These are phyloP conservation scores for Hedya salicella DNA, from an alignment of 2,888 invertebrate species.

Conservation along the genomic window DNA sequence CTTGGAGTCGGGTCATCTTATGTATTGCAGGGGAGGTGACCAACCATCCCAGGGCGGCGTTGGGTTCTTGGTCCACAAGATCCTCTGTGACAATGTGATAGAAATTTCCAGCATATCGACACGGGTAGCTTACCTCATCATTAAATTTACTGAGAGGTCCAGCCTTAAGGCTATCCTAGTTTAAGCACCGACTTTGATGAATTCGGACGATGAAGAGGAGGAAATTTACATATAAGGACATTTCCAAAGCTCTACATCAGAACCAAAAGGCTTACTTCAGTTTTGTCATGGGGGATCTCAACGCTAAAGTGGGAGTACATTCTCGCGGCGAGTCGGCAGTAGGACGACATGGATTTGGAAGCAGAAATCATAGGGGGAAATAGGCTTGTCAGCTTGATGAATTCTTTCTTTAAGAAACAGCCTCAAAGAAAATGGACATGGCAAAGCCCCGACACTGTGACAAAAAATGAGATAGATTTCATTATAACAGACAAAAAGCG, in stretches of 20 bases:
- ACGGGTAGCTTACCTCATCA: conserved; percentile 16
- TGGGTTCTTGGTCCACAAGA: not conserved
- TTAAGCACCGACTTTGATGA: conserved; percentile 1
- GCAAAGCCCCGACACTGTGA: too few species aligned
- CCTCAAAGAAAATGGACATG: too few species aligned
- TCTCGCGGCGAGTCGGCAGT: not conserved
- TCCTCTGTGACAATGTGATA: conserved; percentile 17
- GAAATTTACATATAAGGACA: not conserved
- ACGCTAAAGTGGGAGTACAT: not conserved
- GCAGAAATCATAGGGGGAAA: too few species aligned
- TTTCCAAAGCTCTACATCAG: too few species aligned
- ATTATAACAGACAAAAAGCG: too few species aligned
- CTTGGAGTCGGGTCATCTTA: too few species aligned
- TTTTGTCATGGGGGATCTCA: too few species aligned
- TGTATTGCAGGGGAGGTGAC: too few species aligned
- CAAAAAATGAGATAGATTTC: too few species aligned
- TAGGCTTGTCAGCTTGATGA: too few species aligned
- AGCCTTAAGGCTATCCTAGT: conserved; percentile 7
- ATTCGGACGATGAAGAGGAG: not conserved
- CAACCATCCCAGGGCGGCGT: too few species aligned
- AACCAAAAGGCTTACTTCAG: conserved; percentile 1
- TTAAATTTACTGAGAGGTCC: not conserved
- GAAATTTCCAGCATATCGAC: conserved; percentile 28
- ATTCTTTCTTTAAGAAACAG: too few species aligned
- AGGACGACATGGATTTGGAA: not conserved